phyloP scores from a whole-genome alignment of 2,113 vertebrate species.

The Chinchilla lanigera region DNA sequence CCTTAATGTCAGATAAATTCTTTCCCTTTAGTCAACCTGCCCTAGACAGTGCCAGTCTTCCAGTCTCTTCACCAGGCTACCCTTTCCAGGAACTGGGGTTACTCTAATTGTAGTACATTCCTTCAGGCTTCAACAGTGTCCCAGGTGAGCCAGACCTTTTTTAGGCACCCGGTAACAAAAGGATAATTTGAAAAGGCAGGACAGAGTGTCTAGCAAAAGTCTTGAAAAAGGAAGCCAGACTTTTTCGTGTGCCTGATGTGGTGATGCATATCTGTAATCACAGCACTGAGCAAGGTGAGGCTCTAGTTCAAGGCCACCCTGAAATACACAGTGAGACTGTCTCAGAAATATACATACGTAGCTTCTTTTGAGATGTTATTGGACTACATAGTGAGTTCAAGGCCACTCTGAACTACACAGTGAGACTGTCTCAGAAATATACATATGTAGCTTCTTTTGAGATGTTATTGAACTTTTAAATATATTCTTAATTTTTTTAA shows the following conservation, averaged over 20 bases:
- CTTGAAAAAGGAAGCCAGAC: not conserved
- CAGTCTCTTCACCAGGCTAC: not conserved
- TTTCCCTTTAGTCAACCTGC: not conserved
- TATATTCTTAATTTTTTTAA: not conserved
- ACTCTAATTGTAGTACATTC: not conserved
- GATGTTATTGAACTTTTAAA: not conserved
- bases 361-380: not conserved
- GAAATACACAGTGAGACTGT: not conserved
- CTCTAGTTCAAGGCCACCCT: not conserved
- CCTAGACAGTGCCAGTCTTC: not conserved
- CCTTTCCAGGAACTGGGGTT: slow-evolving; percentile 20
- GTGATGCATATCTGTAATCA: not conserved
- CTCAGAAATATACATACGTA: not conserved
- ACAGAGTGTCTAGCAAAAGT: not conserved
- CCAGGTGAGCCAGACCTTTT: not conserved
- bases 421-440: not conserved
- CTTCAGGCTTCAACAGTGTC: not conserved
- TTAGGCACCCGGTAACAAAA: not conserved
- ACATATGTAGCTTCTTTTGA: not conserved
- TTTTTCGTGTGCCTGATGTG: not conserved
- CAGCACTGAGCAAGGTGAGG: not conserved
- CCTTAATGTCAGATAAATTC: not conserved
- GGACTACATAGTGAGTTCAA: not conserved
- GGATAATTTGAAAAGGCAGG: not conserved
- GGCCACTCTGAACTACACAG: not conserved